Percentiles rank a stretch among this genome's conserved stretches.
phyloP scores from a whole-genome alignment of 2,888 invertebrate genomes.

The Eupsilia transversa region DNA sequence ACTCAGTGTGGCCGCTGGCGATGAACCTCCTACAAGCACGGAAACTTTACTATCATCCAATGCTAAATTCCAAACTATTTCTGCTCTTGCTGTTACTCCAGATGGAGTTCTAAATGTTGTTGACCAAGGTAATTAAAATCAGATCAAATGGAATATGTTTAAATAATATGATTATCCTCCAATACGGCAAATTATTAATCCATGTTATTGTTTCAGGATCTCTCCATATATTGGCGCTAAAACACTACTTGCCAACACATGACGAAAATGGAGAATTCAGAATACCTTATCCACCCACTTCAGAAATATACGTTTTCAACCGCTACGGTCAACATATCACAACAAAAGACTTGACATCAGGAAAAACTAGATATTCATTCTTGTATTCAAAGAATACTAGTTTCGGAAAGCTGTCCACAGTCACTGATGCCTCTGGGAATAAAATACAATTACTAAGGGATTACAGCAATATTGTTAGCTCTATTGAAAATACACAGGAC shows the following conservation, averaged over 20 bases:
- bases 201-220: slow-evolving; percentile 90
- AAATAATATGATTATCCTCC: background rate
- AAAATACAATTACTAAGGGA: slow-evolving; percentile 97
- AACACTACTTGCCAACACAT: slow-evolving; percentile 96
- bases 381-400: slow-evolving; percentile 99
- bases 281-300: slow-evolving; percentile 97
- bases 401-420: slow-evolving; percentile 97
- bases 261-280: slow-evolving; percentile 97
- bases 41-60: slow-evolving; percentile 97
- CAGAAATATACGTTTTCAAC: slow-evolving; percentile 98
- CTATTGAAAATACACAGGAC: slow-evolving; percentile 98
- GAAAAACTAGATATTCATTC: slow-evolving; percentile 98
- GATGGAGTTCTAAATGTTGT: slow-evolving; percentile 99
- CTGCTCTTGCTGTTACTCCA: slow-evolving; percentile 97
- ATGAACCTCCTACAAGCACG: slow-evolving; percentile 94
- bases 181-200: background rate
- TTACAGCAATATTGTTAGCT: slow-evolving; percentile 97
- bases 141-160: background rate
- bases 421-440: slow-evolving; percentile 98
- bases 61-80: slow-evolving; percentile 96
- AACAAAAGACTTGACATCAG: slow-evolving; percentile 98
- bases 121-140: slow-evolving; percentile 93
- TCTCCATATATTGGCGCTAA: slow-evolving; percentile 95
- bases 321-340: slow-evolving; percentile 98
- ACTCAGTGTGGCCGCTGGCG: slow-evolving; percentile 90